Base-by-base conservation (phyloP, 2,888 invertebrate species). In the Rutpela maculata region DNA sequence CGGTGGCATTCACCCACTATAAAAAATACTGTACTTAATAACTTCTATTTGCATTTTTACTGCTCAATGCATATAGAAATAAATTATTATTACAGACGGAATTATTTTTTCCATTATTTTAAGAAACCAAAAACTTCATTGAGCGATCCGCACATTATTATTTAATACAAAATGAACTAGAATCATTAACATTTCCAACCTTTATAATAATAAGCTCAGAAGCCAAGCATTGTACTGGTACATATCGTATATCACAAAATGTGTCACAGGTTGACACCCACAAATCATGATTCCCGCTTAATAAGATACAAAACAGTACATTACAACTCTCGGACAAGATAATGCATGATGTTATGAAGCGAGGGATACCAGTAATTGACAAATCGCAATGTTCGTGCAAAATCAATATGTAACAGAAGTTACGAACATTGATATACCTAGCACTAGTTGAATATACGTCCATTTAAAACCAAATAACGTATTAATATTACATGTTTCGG, bases 291-390 rank as follows among this genome's bases (percentile, higher is more conserved):
- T 59, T 26, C n/a, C 50, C n/a, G 31, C 35, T 55, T 19, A 57
- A 55, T 19, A 59, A 31, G 69, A 35, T 57, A 57, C 19, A 69
- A 69, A 59, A 69, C 35, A 69, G 5, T 55, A 56, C 18, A 35
- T 69, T 69, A 57, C 35, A 31, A n/a, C 31, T 57, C 57, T 19
- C 35, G 56, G 69, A 69, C 56, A 57, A 31, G 57, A 56, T 69
- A 69, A 69, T 69, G 18, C 57, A 59, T 18, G 26, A n/a, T 57
- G 35, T 69, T 35, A 59, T 69, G 50, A 57, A 69, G 18, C 35
- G 59, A 31, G 59, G 69, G 26, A 69, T 35, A 56, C 57, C 35
- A 50, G 67, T 69, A 69, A 69, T 57, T 59, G 69, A 69, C 31
- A 55, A 69, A 69, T 69, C 69, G 69, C 69, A 69, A 9, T 69